These are phyloP conservation scores for Phoenicopterus ruber DNA, from an alignment of 2,113 vertebrate species.

Conservation along the genomic window DNA sequence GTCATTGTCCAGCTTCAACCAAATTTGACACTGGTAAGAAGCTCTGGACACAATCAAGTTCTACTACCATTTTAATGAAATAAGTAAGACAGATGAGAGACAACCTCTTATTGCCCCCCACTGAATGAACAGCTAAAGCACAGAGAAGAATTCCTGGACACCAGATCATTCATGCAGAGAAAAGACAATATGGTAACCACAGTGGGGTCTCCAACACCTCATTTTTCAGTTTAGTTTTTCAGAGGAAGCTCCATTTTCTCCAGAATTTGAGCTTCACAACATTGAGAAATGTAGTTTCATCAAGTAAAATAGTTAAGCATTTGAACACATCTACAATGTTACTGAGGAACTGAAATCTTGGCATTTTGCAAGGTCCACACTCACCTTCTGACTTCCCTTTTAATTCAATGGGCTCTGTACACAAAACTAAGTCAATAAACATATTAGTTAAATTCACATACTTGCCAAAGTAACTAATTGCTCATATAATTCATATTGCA, in stretches of 20 bases:
- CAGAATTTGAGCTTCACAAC: neutral
- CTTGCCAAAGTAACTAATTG: neutral
- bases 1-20: neutral
- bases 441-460: neutral
- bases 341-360: neutral
- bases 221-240: neutral
- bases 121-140: neutral
- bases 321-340: neutral
- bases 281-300: neutral
- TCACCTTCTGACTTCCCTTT: neutral
- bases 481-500: neutral
- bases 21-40: neutral
- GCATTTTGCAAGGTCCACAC: neutral
- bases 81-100: neutral
- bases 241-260: neutral
- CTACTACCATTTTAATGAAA: no score
- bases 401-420: neutral
- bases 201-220: rapidly evolving
- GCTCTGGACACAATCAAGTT: neutral
- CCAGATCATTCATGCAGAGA: neutral
- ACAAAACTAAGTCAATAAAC: neutral
- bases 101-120: neutral
- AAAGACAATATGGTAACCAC: neutral
- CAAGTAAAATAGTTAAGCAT: neutral
- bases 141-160: neutral